Base-by-base conservation (phyloP, 2,888 invertebrate genomes). In the Rhagonycha fulva region DNA sequence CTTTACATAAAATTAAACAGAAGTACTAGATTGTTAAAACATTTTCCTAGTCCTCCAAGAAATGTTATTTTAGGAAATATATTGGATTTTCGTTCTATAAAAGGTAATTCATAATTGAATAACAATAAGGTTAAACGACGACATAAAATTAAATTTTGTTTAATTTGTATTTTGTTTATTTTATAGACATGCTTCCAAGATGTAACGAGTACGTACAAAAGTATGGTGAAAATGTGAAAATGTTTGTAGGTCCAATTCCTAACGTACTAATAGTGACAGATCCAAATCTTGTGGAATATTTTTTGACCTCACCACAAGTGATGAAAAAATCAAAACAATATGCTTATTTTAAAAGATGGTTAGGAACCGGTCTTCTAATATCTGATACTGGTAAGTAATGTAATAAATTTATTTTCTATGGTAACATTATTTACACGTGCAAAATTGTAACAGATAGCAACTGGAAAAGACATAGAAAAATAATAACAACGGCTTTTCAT, bases 401-500 rank as follows among this genome's bases (percentile, higher is more conserved):
- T n/a, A 47, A 5, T 5, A n/a, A 47, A 47, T n/a, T 47, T 47
- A n/a, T 47, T 47, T 32, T 47, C 2, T 4, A n/a, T 47, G n/a
- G n/a, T n/a, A 47, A 19, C 2, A 19, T 19, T 4, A 26, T 26
- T 26, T 3, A 19, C 19, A 19, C 2, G 19, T n/a, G n/a, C n/a
- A 9, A 47, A 47, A 47, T n/a, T 47, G 12, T 47, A 28, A n/a
- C 24, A 63, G 63, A 28, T 2, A 78, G 85, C 2, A 90, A 89
- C 85, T 95, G 95, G 95, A 90, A 89, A 80, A 87, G 86, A 0
- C 90, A 93, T 79, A 89, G 95, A 23, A 94, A 93, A 85, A 90
- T 95, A 78, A 87, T 95, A 69, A 94, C 94, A 0, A 94, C 95
- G 0, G 91, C 95, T 0, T 95, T 94, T 86, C 95, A 95, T 86